Base-by-base conservation (phyloP, 2,113 vertebrate species). In the Glaucidium brasilianum region DNA sequence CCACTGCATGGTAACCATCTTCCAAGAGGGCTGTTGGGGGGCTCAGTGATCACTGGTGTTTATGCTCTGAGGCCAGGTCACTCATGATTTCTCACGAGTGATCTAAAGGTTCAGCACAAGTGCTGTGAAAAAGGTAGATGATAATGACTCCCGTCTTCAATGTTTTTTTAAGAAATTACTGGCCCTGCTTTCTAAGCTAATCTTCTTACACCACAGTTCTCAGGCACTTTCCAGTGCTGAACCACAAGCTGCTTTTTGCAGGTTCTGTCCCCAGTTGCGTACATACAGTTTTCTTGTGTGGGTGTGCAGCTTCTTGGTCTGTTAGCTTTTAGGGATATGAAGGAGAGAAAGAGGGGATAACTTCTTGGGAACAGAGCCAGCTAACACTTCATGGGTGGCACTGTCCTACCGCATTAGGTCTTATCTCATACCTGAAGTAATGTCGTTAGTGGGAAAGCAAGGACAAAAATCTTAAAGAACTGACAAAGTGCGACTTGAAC, bases 221-320 rank as follows among this genome's bases (percentile, higher is more conserved):
- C 18, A 30, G 59, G 35, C 20, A 34, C 18, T 23, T 90, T 89
- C 25, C 49, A 75, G 23, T 62, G 45, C 81, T 80, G 71, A 92
- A 81, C 17, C 32, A 50, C 26, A 55, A 32, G 21, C 63, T 85
- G 58, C 35, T 89, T 74, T 92, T 85, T 50, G 34, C 29, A 79
- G 43, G 21, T 85, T 68, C 66, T 95, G 95, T 88, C 32, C n/a
- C 4, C n/a, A 23, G 45, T 50, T 79, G 52, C 4, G 0, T 64
- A 30, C 5, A 1, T 26, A 9, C 0, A 0, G 14, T 29, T 90
- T 85, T 71, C 37, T 37, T 69, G 9, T 59, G 11, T 34, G 71
- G 45, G 53, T 18, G 45, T 63, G 12, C 8, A 13, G 11, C 20
- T 67, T 81, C 35, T 32, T 82, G 16, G 9, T 72, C 74, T 43